A percentile compares a stretch with the other conserved stretches of the same genome.
Conservation (phyloP, 2,888 invertebrate genomes). For the Acleris laterana region DNA sequence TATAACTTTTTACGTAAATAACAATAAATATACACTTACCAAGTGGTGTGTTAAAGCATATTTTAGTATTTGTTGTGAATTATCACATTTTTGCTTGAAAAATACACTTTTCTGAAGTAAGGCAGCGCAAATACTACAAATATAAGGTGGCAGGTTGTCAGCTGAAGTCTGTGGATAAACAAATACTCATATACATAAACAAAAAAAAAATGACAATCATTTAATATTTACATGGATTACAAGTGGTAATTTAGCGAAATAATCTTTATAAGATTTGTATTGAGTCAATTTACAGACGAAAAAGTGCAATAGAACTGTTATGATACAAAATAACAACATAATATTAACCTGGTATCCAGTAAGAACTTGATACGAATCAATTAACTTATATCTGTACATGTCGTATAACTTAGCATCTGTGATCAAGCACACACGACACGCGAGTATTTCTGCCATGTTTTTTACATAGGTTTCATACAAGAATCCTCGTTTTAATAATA, state of each 20-base stretch:
- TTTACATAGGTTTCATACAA: conserved; percentile 38
- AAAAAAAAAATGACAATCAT: not conserved
- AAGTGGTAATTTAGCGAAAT: not conserved
- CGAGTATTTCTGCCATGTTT: conserved; percentile 54
- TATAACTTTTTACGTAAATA: not conserved
- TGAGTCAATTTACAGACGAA: not conserved
- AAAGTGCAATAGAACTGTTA: not conserved
- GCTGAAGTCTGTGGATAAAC: conserved; percentile 41
- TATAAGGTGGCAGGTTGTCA: conserved; percentile 46
- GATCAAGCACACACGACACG: conserved; percentile 64
- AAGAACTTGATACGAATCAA: conserved; percentile 55
- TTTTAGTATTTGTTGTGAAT: conserved; percentile 49
- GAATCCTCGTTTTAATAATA: conserved; percentile 17
- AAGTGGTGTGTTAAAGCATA: conserved; percentile 40
- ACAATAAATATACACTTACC: conserved; percentile 36
- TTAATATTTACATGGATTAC: not conserved
- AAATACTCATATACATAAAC: not conserved
- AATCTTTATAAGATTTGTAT: not conserved
- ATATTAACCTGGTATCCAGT: conserved; percentile 59
- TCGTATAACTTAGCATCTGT: conserved; percentile 62
- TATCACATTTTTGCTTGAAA: conserved; percentile 57
- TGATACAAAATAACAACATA: conserved; percentile 20
- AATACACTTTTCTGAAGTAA: conserved; percentile 49
- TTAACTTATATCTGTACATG: conserved; percentile 55
- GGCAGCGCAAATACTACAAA: conserved; percentile 50